phyloP scores from a whole-genome alignment of 1,140 invertebrate genomes.

The Bombyx mandarina region DNA sequence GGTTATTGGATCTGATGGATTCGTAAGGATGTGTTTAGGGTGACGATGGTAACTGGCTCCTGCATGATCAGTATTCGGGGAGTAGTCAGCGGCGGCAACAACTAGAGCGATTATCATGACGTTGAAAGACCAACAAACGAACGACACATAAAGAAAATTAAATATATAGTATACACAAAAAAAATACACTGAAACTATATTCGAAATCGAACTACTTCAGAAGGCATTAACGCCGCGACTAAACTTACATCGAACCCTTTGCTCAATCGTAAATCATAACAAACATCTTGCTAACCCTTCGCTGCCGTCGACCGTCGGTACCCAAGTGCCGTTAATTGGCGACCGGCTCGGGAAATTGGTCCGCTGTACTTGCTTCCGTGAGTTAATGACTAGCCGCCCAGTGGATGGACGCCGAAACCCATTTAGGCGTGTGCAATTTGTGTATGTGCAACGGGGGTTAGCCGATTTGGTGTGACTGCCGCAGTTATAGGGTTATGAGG shows the following conservation, averaged over 20 bases:
- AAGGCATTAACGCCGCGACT: not conserved
- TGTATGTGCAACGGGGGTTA: conserved; percentile 41
- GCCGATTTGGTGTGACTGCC: conserved; percentile 26
- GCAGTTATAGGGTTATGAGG: conserved; percentile 11
- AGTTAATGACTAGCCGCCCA: conserved; percentile 61
- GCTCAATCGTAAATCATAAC: conserved; percentile 55
- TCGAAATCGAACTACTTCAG: not conserved
- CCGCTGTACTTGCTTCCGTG: conserved; percentile 57
- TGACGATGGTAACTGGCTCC: too few relatives aligned
- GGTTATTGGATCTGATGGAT: too few relatives aligned
- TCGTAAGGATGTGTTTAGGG: too few relatives aligned
- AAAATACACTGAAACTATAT: too few relatives aligned
- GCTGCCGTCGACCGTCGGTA: conserved; percentile 26
- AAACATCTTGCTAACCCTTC: conserved; percentile 62
- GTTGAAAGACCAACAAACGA: not conserved
- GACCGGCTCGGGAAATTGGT: conserved; percentile 59
- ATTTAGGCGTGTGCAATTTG: conserved; percentile 59
- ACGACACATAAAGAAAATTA: not conserved
- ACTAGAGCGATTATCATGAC: too few relatives aligned
- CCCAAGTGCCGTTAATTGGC: conserved; percentile 62
- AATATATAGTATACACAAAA: not conserved
- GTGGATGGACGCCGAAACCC: conserved; percentile 55
- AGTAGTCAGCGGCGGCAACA: too few relatives aligned
- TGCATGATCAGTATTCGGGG: too few relatives aligned
- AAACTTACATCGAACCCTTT: conserved; percentile 11